Evolutionary conservation across 2,888 invertebrate species (phyloP), one percentile per base, ranked within the genome.

Genomic region (Strigamia crassipes): DNA sequence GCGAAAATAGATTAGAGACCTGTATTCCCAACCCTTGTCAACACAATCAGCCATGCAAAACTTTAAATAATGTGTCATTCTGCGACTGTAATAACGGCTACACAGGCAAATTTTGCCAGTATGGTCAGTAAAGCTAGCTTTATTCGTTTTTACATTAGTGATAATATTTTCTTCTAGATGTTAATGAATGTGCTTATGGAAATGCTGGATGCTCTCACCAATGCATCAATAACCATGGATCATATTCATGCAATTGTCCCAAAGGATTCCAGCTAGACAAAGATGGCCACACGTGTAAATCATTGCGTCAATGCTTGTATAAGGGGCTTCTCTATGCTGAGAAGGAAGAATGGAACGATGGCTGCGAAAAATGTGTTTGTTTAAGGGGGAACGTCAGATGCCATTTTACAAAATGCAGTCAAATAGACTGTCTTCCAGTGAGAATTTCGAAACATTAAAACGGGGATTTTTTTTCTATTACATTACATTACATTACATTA

Each of bases 161-260:
- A n/a, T n/a, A 61, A 61, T 61, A 18, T 66, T 66, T 66, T 66
- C n/a, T 51, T n/a, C 10, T 51, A 84, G 84, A 83, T 23, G 61
- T 83, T 6, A 79, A 84, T 27, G 83, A 84, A 81, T 84, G 84
- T 23, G 21, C 80, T 1, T 31, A 79, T 23, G 73, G 34, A 77
- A 82, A 81, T 23, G 41, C 61, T 4, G 12, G 38, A 5, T 84
- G 84, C 78, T 82, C 83, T 9, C 83, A 84, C 3, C 81, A 82
- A 1, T 84, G 84, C 80, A 38, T 82, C 23, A 84, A 84, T 34
- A 82, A 56, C 0, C 80, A 38, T 4, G 84, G 84, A 56, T 83
- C 83, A 0, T 83, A 83, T 81, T 78, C 42, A 18, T 84, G 84
- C 79, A 31, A 15, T 4, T 84, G 84, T 38, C 61, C 15, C 18